phyloP scores from a whole-genome alignment of 2,113 vertebrate species.

The Erythrocercus mccallii region DNA sequence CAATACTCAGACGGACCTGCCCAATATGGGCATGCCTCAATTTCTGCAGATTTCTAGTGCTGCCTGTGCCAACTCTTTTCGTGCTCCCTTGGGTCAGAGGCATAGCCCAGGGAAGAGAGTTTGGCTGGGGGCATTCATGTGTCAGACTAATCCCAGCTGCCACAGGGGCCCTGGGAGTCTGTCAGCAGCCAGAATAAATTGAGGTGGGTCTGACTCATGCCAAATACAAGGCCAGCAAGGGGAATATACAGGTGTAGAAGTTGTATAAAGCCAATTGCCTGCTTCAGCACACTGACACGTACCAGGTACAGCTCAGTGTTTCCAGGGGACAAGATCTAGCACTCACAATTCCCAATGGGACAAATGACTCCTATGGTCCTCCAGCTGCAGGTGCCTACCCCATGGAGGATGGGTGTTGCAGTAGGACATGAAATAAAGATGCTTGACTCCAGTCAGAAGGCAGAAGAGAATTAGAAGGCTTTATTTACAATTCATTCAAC shows the following conservation, averaged over 20 bases:
- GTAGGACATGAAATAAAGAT: no score
- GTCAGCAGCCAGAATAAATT: background rate
- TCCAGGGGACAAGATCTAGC: background rate
- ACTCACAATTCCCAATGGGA: background rate
- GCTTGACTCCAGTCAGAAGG: no score
- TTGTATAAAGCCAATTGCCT: background rate
- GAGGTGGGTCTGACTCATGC: background rate
- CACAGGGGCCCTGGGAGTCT: background rate
- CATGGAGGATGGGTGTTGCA: no score
- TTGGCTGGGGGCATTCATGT: background rate
- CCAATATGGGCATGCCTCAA: background rate
- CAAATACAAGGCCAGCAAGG: background rate
- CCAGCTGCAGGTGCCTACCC: background rate
- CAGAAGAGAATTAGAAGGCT: no score
- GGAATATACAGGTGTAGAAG: background rate
- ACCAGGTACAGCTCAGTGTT: background rate
- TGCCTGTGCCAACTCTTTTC: background rate
- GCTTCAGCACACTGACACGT: background rate
- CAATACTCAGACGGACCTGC: background rate
- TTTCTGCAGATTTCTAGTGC: background rate
- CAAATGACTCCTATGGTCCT: background rate
- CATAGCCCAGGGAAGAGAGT: background rate
- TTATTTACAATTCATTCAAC: no score
- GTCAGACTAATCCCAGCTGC: constrained; percentile 4
- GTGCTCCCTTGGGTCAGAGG: background rate